phyloP scores from a whole-genome alignment of 2,888 invertebrate genomes.

The Trachelus troglodyta region DNA sequence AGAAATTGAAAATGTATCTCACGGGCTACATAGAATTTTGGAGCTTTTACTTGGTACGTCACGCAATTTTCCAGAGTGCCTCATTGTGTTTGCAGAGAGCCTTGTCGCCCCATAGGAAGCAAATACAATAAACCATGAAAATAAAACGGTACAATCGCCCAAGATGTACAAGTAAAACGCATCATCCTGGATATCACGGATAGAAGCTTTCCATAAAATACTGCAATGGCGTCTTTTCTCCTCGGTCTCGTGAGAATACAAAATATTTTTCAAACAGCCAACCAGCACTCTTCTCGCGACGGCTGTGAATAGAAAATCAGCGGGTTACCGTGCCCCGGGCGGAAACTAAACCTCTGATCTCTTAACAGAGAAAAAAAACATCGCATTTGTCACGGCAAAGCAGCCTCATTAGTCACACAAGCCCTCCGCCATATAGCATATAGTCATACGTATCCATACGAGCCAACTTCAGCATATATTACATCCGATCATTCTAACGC shows the following conservation, averaged over 20 bases:
- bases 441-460: not conserved
- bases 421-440: not conserved
- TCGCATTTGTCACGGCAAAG: constrained; percentile 22
- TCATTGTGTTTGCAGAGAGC: not conserved
- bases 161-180: not conserved
- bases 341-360: constrained; percentile 37
- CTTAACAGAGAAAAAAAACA: constrained; percentile 20
- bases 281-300: not conserved
- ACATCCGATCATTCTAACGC: not conserved
- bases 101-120: not conserved
- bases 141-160: not conserved
- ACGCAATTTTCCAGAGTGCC: not conserved
- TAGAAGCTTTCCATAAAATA: not conserved
- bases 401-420: constrained; percentile 22
- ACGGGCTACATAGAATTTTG: not conserved
- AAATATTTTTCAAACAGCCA: not conserved
- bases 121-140: not conserved
- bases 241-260: not conserved
- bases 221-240: not conserved
- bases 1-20: not conserved
- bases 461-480: not conserved
- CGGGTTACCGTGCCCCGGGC: constrained; percentile 34
- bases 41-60: not conserved
- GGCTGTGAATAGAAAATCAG: constrained; percentile 37
- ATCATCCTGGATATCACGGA: not conserved